Base-by-base conservation (phyloP, 2,797 vertebrate species). In the Sebastes hubbsi region DNA sequence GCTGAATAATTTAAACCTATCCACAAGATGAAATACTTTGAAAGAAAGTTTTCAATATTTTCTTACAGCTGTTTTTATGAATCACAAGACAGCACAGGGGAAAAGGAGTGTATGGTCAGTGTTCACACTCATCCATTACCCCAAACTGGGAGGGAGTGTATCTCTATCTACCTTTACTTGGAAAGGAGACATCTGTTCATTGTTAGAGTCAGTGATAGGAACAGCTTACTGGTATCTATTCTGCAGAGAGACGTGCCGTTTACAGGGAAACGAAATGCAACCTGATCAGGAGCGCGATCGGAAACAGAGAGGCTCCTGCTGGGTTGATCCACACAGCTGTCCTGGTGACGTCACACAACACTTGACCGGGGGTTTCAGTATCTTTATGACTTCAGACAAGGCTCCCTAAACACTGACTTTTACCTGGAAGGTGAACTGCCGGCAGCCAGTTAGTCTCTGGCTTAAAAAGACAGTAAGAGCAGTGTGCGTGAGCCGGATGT, bases 151-250 rank as follows among this genome's bases (percentile, higher is more conserved):
- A 79, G 92, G 84, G 87, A 75, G 78, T 83, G 46, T 52, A 62
- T 78, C 71, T 72, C 59, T 86, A 69, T 78, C 84, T 85, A 67
- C 67, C 75, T 82, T 77, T 38, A 18, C 82, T 88, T 63, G 72
- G 89, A 91, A 72, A 77, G 13, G 68, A 91, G 77, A 92, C 93
- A 95, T 94, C 91, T 94, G 94, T 87, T 95, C 88, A 92, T 92
- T 92, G 92, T 95, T 93, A 93, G 64, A 84, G 67, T 70, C 83
- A 75, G 74, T 29, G 89, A 93, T 81, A 88, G 87, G 77, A 84
- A 84, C 66, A 70, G 87, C 82, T 80, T 56, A 8, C 75, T 77
- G 78, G 46, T 92, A 88, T 94, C 88, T 84, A 4, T 91, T 87
- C 25, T 76, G 65, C 70, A 87, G 80, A 91, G 89, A 87, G 77